phyloP scores from a whole-genome alignment of 2,113 vertebrate species.

The Paratilapia polleni region DNA sequence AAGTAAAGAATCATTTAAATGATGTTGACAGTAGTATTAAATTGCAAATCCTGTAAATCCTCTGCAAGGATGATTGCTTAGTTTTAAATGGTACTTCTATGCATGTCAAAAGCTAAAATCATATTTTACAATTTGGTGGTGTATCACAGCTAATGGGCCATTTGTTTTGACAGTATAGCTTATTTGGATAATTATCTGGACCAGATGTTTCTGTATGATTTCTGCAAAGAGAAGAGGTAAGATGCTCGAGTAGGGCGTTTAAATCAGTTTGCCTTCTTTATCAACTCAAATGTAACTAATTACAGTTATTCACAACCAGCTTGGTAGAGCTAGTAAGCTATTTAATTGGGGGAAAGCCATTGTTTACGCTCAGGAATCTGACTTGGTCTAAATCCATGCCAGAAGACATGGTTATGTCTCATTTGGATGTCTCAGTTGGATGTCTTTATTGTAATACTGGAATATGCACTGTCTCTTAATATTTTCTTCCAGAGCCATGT shows the following conservation, averaged over 20 bases:
- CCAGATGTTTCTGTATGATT: conserved; percentile 17
- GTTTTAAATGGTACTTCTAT: not conserved
- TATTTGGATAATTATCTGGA: conserved; percentile 29
- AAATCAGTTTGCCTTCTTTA: conserved; percentile 12
- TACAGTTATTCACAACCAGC: conserved; percentile 13
- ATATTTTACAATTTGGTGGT: not conserved
- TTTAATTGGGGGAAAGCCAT: conserved; percentile 27
- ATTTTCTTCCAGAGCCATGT: not conserved
- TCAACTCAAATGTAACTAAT: conserved; percentile 23
- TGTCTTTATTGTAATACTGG: not conserved
- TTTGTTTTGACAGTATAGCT: conserved; percentile 32
- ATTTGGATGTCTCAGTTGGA: too few relatives aligned
- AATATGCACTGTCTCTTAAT: not conserved
- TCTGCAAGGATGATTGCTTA: not conserved
- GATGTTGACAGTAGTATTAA: not conserved
- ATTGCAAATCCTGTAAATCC: not conserved
- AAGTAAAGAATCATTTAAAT: not conserved
- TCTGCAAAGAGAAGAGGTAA: not conserved
- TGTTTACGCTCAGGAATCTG: conserved; percentile 4
- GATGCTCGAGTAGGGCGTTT: not conserved
- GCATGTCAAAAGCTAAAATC: conserved; percentile 8
- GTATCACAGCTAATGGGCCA: conserved; percentile 27
- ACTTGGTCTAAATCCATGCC: not conserved
- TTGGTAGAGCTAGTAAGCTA: conserved; percentile 11
- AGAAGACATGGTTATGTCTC: not conserved